Conservation (phyloP, 2,113 vertebrate genomes). For the Tetrao urogallus region DNA sequence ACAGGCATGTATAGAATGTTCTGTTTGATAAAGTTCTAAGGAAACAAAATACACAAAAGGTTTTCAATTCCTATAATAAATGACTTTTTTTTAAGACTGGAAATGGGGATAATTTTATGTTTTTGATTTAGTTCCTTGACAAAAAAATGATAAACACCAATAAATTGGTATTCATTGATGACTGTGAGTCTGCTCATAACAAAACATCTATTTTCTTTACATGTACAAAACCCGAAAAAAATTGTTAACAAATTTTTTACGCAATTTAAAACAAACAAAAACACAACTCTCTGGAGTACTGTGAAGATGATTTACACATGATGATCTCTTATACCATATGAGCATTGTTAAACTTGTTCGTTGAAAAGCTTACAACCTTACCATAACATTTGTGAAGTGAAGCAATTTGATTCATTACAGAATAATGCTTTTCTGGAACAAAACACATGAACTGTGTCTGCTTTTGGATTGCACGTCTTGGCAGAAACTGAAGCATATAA, state of each 20-base stretch:
- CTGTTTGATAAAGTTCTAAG: background rate
- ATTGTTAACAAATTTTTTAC: background rate
- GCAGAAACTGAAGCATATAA: background rate
- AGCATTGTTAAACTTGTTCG: background rate
- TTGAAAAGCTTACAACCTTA: background rate
- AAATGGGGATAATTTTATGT: background rate
- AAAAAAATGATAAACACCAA: background rate
- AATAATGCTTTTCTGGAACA: background rate
- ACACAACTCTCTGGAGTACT: background rate
- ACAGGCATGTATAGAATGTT: background rate
- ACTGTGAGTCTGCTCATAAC: background rate
- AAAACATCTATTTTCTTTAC: background rate
- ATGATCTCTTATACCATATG: background rate
- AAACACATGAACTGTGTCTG: background rate
- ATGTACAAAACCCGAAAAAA: background rate
- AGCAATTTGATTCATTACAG: background rate
- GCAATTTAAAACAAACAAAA: too few species aligned
- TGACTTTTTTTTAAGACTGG: background rate
- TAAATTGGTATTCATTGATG: background rate
- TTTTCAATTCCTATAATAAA: background rate
- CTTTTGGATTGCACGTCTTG: background rate
- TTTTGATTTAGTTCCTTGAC: background rate
- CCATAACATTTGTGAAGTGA: background rate
- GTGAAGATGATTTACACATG: background rate
- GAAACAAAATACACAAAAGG: background rate